phyloP scores from a whole-genome alignment of 2,113 vertebrate species.

The Takifugu bimaculatus region DNA sequence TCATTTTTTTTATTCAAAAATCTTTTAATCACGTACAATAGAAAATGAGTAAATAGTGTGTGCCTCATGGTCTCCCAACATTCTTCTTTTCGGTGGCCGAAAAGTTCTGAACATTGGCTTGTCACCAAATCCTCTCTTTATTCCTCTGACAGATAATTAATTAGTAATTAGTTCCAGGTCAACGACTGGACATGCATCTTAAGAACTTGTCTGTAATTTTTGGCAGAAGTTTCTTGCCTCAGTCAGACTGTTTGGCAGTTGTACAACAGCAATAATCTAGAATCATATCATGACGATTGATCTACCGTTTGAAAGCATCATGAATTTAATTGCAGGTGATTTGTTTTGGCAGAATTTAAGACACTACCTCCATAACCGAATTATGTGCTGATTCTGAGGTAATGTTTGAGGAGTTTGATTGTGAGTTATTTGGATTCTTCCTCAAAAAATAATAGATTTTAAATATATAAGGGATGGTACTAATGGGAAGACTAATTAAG shows the following conservation, averaged over 20 bases:
- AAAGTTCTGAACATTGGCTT: background rate
- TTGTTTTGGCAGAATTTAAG: too few species aligned
- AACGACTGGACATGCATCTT: constrained; percentile 18
- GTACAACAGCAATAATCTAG: background rate
- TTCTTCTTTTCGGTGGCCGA: background rate
- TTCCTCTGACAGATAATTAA: constrained; percentile 10
- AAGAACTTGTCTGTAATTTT: constrained; percentile 22
- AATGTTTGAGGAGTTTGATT: too few species aligned
- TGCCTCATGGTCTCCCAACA: background rate
- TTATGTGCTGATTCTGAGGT: too few species aligned
- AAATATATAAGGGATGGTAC: too few species aligned
- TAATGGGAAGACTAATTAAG: too few species aligned
- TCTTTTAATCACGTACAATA: constrained; percentile 55
- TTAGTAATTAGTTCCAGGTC: constrained; percentile 36
- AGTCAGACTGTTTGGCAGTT: constrained; percentile 13
- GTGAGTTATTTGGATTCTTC: too few species aligned
- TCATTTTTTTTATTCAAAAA: constrained; percentile 43
- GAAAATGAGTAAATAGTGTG: constrained; percentile 31
- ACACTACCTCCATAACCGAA: background rate
- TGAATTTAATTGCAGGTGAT: too few species aligned
- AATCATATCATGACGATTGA: too few species aligned
- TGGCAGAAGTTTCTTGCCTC: background rate
- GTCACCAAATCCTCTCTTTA: background rate
- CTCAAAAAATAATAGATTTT: too few species aligned
- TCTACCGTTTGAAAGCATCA: too few species aligned